Evolutionary conservation across 2,113 vertebrate species (phyloP).

Genomic region (Penelope pileata): DNA sequence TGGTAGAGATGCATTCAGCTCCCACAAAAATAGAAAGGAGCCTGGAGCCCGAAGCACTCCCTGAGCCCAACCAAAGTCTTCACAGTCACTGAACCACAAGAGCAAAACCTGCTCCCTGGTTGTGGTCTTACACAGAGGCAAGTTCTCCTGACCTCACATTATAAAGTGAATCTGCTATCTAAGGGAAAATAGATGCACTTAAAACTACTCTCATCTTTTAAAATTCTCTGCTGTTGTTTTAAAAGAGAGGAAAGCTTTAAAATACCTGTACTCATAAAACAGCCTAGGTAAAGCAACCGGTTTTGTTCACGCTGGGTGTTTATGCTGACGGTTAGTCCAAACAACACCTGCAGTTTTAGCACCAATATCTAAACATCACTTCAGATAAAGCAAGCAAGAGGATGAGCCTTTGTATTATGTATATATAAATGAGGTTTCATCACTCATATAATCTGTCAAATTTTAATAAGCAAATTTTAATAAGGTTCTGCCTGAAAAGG

Average conservation of each 20-base stretch:
- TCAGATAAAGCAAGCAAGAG: background rate
- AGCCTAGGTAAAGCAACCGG: background rate
- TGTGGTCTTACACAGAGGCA: background rate
- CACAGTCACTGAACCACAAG: background rate
- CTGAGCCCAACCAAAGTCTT: background rate
- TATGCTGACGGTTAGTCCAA: background rate
- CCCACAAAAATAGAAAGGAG: background rate
- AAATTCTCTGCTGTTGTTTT: background rate
- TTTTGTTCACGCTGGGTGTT: fast-evolving
- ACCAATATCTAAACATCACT: background rate
- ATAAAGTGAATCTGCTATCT: background rate
- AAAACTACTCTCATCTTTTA: background rate
- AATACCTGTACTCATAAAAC: background rate
- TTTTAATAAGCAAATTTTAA: background rate
- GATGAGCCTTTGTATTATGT: background rate
- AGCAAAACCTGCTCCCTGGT: background rate
- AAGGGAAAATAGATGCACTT: background rate
- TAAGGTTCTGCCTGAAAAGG: too few species aligned
- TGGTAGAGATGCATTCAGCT: background rate
- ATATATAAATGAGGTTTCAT: background rate
- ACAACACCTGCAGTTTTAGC: background rate
- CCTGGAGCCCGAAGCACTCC: background rate
- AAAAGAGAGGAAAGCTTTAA: background rate
- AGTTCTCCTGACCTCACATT: background rate
- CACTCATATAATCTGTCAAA: background rate